These are phyloP conservation scores for Pectinophora gossypiella DNA, from an alignment of 1,140 invertebrate genomes.

Conservation along the genomic window DNA sequence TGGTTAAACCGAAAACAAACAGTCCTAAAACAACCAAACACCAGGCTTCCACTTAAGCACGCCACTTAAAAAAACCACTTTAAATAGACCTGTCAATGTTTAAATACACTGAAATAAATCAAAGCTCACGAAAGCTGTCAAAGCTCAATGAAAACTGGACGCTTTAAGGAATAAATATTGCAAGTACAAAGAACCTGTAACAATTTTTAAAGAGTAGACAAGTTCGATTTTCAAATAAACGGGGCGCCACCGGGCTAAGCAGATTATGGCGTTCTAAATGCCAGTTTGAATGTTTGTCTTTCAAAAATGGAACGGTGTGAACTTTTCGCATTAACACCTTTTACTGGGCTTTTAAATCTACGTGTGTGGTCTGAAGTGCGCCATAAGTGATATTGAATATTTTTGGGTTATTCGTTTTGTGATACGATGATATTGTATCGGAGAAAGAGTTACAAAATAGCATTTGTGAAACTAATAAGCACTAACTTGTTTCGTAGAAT, in stretches of 20 bases:
- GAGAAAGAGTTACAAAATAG: no score
- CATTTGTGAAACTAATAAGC: no score
- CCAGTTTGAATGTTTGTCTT: constrained; percentile 48
- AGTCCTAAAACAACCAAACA: constrained; percentile 67
- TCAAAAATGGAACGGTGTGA: constrained; percentile 60
- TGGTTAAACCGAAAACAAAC: constrained; percentile 57
- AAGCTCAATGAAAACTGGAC: constrained; percentile 39
- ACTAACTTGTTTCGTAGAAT: no score
- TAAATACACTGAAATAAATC: constrained; percentile 12
- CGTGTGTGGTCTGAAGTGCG: constrained; percentile 53
- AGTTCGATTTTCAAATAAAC: constrained; percentile 42
- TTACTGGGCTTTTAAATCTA: constrained; percentile 61
- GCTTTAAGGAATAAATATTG: constrained; percentile 63
- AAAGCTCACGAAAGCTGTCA: constrained; percentile 16
- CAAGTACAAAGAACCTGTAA: constrained; percentile 54
- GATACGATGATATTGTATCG: no score
- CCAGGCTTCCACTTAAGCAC: constrained; percentile 56
- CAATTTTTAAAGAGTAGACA: constrained; percentile 46
- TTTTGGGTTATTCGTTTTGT: no score
- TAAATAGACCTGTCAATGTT: constrained; percentile 30
- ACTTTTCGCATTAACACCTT: constrained; percentile 68
- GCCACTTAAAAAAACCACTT: constrained; percentile 55
- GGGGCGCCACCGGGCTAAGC: constrained; percentile 44
- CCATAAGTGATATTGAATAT: not conserved
- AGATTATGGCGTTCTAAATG: constrained; percentile 61